Percentiles rank a stretch among this genome's conserved stretches.
phyloP scores from a whole-genome alignment of 2,113 vertebrate genomes.

The Lagopus leucura region DNA sequence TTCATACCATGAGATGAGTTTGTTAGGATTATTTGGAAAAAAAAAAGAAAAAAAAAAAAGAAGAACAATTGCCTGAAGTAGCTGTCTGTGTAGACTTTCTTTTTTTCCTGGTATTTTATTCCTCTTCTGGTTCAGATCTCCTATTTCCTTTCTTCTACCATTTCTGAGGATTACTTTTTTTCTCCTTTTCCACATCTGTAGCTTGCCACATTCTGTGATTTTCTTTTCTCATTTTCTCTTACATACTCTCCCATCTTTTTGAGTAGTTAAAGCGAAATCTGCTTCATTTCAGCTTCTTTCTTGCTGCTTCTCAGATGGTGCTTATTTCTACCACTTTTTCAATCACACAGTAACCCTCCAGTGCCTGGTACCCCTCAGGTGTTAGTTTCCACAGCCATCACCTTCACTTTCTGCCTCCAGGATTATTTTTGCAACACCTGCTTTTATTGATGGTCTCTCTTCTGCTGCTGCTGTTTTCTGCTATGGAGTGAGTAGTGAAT shows the following conservation, averaged over 20 bases:
- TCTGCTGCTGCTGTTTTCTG: not conserved
- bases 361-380: not conserved
- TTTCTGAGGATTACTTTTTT: not conserved
- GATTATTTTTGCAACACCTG: not conserved
- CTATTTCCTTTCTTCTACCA: not conserved
- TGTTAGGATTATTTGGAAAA: not conserved
- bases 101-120: not conserved
- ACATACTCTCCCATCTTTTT: not conserved
- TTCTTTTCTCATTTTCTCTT: not conserved
- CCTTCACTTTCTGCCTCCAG: not conserved
- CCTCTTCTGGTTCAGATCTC: not conserved
- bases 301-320: not conserved
- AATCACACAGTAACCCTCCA: not conserved
- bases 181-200: accelerated
- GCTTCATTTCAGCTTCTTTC: not conserved
- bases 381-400: not conserved
- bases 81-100: not conserved
- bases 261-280: not conserved
- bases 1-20: not conserved
- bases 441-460: not conserved
- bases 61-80: not conserved
- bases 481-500: not conserved
- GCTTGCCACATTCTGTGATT: not conserved
- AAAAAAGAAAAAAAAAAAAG: not conserved
- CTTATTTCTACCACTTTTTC: not conserved